Percentiles rank a stretch among this genome's conserved stretches.
Conservation (phyloP, 1,140 invertebrate species). For the Eciton burchellii region DNA sequence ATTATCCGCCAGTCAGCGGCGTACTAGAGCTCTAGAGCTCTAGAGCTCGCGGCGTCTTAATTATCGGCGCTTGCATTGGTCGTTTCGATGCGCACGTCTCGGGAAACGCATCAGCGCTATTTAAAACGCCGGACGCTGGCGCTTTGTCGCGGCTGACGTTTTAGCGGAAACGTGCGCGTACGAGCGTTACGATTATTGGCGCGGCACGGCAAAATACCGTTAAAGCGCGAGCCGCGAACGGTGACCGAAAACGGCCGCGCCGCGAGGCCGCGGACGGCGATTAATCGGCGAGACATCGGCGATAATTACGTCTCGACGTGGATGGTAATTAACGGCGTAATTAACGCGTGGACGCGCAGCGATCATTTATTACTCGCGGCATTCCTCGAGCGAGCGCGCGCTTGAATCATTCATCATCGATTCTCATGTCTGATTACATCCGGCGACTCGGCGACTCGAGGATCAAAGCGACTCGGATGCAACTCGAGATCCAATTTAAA, state of each 20-base stretch:
- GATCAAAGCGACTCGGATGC: too few species aligned
- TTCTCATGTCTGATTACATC: not conserved
- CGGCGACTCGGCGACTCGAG: not conserved
- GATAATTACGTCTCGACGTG: conserved; percentile 47
- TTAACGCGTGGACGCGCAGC: not conserved
- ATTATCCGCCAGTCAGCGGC: conserved; percentile 56
- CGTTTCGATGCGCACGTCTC: not conserved
- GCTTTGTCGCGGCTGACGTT: not conserved
- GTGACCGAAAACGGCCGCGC: not conserved
- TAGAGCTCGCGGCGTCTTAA: conserved; percentile 30
- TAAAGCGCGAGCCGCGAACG: not conserved
- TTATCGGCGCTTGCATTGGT: conserved; percentile 53
- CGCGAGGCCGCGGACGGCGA: not conserved
- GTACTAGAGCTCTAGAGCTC: too few species aligned
- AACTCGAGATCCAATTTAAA: too few species aligned
- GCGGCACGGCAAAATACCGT: conserved; percentile 1
- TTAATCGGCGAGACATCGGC: conserved; percentile 30
- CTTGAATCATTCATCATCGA: not conserved
- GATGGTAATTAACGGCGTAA: conserved; percentile 5
- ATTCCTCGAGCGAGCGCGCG: too few species aligned
- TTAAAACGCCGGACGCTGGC: conserved; percentile 21
- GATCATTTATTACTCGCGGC: conserved; percentile 16
- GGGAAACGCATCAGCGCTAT: not conserved
- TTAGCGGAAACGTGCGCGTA: not conserved
- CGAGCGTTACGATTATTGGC: too few species aligned